phyloP scores from a whole-genome alignment of 2,113 vertebrate genomes.

The Pangasianodon gigas region DNA sequence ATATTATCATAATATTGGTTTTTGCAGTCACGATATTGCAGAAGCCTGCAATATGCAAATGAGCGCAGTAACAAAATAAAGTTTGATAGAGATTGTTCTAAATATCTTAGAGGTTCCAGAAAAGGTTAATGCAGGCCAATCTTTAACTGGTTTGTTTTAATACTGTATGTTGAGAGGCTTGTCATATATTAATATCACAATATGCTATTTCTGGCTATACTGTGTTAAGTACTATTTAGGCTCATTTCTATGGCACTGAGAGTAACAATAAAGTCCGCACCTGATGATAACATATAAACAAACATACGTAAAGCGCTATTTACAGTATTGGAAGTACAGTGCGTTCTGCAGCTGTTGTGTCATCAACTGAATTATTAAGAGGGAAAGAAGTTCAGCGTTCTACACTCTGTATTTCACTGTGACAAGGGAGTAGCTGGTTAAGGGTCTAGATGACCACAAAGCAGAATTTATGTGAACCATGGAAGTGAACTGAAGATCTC shows the following conservation, averaged over 20 bases:
- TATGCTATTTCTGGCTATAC: background rate
- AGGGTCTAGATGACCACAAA: background rate
- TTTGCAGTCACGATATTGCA: background rate
- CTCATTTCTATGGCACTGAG: background rate
- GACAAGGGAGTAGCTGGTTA: background rate
- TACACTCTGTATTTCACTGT: background rate
- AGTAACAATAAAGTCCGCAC: background rate
- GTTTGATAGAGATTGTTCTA: background rate
- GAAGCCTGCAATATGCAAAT: background rate
- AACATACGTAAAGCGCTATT: background rate
- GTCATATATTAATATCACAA: background rate
- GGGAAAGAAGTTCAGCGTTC: background rate
- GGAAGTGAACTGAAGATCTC: background rate
- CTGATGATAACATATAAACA: background rate
- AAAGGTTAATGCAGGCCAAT: background rate
- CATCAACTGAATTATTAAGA: background rate
- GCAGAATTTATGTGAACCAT: background rate
- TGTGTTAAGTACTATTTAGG: background rate
- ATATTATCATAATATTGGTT: background rate
- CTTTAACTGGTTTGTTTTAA: background rate
- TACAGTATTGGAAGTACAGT: background rate
- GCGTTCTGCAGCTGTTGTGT: constrained; percentile 10
- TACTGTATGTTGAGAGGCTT: background rate
- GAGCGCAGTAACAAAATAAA: background rate
- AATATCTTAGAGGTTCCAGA: background rate